Conservation (phyloP, 2,888 invertebrate genomes). For the Prenolepis imparis region DNA sequence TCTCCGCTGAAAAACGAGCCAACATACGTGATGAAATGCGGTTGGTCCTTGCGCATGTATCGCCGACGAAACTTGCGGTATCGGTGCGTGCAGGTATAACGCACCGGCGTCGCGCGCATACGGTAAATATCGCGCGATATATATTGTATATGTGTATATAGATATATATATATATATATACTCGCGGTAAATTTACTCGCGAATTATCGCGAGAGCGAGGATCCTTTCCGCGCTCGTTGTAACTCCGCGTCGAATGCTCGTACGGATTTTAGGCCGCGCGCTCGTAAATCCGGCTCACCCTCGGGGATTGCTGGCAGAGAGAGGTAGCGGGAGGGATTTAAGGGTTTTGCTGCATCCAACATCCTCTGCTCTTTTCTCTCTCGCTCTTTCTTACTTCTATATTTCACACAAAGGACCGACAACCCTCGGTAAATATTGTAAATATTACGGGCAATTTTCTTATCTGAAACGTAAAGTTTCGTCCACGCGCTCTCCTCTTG, state of each 20-base stretch:
- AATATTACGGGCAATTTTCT: conserved; percentile 26
- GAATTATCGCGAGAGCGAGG: conserved; percentile 67
- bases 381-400: conserved; percentile 21
- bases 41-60: conserved; percentile 33
- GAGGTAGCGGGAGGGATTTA: conserved; percentile 60
- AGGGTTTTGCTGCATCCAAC: conserved; percentile 66
- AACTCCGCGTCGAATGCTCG: conserved; percentile 62
- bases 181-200: conserved; percentile 66
- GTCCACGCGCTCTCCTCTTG: not conserved
- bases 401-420: conserved; percentile 23
- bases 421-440: not conserved
- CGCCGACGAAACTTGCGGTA: conserved; percentile 23
- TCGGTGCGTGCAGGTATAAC: conserved; percentile 35
- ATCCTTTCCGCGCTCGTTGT: conserved; percentile 58
- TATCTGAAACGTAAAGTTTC: not conserved
- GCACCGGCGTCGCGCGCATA: conserved; percentile 32
- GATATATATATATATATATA: not conserved
- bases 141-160: no score
- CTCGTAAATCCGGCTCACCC: conserved; percentile 73
- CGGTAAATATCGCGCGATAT: not conserved
- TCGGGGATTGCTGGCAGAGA: conserved; percentile 51
- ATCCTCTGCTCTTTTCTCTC: conserved; percentile 41
- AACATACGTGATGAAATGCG: conserved; percentile 52
- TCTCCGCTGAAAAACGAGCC: conserved; percentile 42
- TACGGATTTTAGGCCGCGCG: conserved; percentile 73